Conservation (phyloP, 2,113 vertebrate genomes). For the Prochilodus magdalenae region DNA sequence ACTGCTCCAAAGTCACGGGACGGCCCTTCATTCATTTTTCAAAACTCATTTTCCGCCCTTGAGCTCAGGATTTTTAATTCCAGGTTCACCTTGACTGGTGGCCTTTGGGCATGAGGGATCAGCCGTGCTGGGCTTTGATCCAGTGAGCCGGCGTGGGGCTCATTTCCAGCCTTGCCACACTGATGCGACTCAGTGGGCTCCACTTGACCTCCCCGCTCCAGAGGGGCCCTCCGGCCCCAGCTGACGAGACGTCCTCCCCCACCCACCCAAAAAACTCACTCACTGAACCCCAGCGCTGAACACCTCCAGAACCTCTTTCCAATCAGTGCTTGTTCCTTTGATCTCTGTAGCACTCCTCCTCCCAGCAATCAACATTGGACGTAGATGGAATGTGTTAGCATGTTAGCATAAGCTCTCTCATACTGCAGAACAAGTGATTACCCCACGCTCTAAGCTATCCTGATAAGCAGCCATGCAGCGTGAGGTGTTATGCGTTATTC, state of each 20-base stretch:
- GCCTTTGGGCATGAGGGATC: conserved; percentile 58
- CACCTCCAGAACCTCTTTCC: conserved; percentile 45
- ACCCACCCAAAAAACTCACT: background rate
- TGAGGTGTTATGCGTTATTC: conserved; percentile 12
- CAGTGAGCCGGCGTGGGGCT: conserved; percentile 43
- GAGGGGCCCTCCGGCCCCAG: conserved; percentile 37
- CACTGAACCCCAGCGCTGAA: conserved; percentile 28
- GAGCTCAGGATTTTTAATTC: conserved; percentile 60
- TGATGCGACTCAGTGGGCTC: conserved; percentile 43
- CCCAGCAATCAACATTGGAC: conserved; percentile 27
- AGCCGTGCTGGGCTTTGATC: conserved; percentile 56
- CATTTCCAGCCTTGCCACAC: conserved; percentile 53
- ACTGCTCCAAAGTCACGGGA: conserved; percentile 40
- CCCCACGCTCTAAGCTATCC: background rate
- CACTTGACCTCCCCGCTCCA: conserved; percentile 53
- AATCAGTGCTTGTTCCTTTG: conserved; percentile 48
- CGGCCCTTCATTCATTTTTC: conserved; percentile 57
- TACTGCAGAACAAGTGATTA: background rate
- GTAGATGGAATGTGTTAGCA: conserved; percentile 3
- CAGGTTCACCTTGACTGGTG: conserved; percentile 55
- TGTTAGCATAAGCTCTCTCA: conserved; percentile 22
- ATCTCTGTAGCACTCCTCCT: conserved; percentile 33
- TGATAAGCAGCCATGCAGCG: background rate
- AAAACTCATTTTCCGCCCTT: conserved; percentile 55
- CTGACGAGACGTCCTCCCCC: conserved; percentile 5